These are phyloP conservation scores for Anguilla anguilla DNA, from an alignment of 2,797 vertebrate species.

Conservation along the genomic window DNA sequence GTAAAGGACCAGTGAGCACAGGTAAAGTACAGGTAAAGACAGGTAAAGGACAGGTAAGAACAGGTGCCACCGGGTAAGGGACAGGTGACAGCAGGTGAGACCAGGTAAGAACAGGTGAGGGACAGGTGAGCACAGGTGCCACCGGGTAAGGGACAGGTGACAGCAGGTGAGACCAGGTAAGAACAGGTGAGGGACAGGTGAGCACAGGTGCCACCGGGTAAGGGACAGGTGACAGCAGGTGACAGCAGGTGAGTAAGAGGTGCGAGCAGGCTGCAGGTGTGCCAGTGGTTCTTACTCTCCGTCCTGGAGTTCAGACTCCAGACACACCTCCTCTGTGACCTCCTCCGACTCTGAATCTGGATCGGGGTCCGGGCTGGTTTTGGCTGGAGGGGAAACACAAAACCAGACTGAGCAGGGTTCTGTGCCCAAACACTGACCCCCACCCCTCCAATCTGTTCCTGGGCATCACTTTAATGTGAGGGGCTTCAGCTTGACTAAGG, in stretches of 20 bases:
- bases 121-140: neutral
- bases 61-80: too few relatives aligned
- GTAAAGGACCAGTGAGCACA: too few relatives aligned
- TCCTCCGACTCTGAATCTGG: constrained; percentile 58
- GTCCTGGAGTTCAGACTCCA: constrained; percentile 73
- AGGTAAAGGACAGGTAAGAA: too few relatives aligned
- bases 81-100: neutral
- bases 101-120: too few relatives aligned
- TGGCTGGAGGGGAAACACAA: neutral
- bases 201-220: too few relatives aligned
- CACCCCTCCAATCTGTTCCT: neutral
- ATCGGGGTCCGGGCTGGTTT: constrained; percentile 46
- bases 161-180: neutral
- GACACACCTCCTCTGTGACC: constrained; percentile 72
- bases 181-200: neutral
- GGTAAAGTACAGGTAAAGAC: too few relatives aligned
- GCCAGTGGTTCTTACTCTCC: constrained; percentile 76
- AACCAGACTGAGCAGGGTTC: neutral
- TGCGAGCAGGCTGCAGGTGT: neutral
- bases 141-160: neutral
- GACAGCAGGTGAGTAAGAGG: too few relatives aligned
- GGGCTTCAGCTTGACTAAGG: neutral
- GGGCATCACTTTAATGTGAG: neutral
- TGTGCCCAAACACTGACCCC: neutral
- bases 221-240: too few relatives aligned